Evolutionary conservation across 2,113 vertebrate genomes (phyloP).

Genomic region (Chunga burmeisteri): DNA sequence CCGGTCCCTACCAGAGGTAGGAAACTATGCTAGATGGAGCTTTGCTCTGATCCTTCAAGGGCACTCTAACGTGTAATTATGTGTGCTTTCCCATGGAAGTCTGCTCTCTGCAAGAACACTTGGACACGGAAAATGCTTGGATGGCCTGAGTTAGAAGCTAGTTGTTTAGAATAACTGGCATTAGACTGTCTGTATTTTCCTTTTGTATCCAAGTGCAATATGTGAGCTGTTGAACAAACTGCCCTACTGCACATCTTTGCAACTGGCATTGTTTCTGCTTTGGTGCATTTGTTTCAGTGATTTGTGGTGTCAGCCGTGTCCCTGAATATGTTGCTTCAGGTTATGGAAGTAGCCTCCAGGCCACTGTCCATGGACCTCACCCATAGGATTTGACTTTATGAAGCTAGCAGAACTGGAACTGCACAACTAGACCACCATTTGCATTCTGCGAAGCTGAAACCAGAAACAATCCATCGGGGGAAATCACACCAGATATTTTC

Average conservation of each 20-base stretch:
- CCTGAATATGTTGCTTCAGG: neutral
- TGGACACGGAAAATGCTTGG: neutral
- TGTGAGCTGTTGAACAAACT: neutral
- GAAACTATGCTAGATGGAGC: neutral
- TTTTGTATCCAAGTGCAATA: neutral
- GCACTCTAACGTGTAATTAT: too few species aligned
- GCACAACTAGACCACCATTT: neutral
- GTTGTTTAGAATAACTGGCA: neutral
- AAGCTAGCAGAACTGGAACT: neutral
- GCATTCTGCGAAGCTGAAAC: neutral
- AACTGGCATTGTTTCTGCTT: neutral
- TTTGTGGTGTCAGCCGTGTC: neutral
- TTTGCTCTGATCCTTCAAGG: neutral
- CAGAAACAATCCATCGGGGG: neutral
- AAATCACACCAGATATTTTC: neutral
- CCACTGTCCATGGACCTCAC: too few species aligned
- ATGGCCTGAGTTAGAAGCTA: neutral
- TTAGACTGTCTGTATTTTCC: too few species aligned
- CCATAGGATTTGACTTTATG: neutral
- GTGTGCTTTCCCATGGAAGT: neutral
- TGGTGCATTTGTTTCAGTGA: neutral
- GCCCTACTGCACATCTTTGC: neutral
- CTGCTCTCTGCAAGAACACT: neutral
- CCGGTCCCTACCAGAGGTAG: neutral
- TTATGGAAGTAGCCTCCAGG: neutral